Evolutionary conservation across 92 coral and sea anemone species (phyloP).

Genomic region (Phenganax stokvisi): DNA sequence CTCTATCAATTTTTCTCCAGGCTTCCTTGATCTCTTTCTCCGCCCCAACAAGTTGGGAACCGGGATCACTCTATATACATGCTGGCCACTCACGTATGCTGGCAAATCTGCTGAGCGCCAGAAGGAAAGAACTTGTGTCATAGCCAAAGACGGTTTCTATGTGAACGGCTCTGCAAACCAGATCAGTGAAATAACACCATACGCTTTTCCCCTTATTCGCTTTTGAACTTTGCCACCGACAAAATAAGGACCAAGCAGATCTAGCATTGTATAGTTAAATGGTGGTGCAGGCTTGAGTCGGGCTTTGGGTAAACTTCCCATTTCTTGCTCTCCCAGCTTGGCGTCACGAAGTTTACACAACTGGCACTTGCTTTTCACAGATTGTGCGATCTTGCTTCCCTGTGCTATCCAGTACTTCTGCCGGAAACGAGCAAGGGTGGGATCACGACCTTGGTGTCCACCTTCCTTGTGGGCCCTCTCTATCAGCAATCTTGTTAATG

Average conservation of each 20-base stretch:
- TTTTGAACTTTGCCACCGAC: slow-evolving; percentile 39
- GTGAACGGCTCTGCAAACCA: slow-evolving; percentile 19
- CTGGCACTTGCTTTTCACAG: slow-evolving; percentile 28
- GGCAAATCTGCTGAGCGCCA: too few species aligned
- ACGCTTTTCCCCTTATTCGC: slow-evolving; percentile 36
- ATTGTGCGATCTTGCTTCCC: slow-evolving; percentile 33
- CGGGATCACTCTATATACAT: slow-evolving; percentile 30
- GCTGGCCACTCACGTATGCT: too few species aligned
- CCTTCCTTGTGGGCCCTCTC: slow-evolving; percentile 41
- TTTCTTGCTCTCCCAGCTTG: slow-evolving; percentile 38
- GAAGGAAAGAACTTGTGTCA: too few species aligned
- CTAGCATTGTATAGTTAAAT: slow-evolving; percentile 43
- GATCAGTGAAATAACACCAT: slow-evolving; percentile 42
- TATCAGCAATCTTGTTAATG: slow-evolving; percentile 49
- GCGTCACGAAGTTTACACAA: slow-evolving; percentile 28
- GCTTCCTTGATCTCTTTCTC: slow-evolving; percentile 37
- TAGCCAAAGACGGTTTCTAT: too few species aligned
- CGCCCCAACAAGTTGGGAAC: slow-evolving; percentile 46
- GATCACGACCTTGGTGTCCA: slow-evolving; percentile 34
- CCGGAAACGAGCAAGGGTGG: slow-evolving; percentile 35
- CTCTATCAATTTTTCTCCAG: slow-evolving; percentile 34
- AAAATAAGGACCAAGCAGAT: slow-evolving; percentile 33
- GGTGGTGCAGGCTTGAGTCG: slow-evolving; percentile 36
- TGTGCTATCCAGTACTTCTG: slow-evolving; percentile 33
- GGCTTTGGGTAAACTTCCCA: slow-evolving; percentile 38